These are phyloP conservation scores for Acrobasis consociella DNA, from an alignment of 2,888 invertebrate genomes.

Conservation along the genomic window DNA sequence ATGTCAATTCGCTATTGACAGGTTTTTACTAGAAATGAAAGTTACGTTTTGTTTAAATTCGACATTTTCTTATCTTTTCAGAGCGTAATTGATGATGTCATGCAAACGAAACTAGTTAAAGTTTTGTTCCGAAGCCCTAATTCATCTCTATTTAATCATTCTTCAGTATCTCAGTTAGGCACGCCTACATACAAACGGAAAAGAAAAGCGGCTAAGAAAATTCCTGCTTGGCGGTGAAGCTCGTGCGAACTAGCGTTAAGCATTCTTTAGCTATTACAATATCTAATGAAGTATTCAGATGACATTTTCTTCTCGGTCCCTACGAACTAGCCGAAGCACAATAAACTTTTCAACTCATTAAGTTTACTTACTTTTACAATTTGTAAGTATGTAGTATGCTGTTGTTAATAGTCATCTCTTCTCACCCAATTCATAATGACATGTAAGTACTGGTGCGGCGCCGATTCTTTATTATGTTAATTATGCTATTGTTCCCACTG, in stretches of 20 bases:
- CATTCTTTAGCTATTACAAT: slow-evolving; percentile 9
- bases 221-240: slow-evolving; percentile 46
- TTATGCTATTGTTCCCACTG: neutral
- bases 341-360: slow-evolving; percentile 6
- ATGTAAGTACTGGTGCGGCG: slow-evolving; percentile 1
- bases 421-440: neutral
- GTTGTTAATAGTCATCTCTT: neutral
- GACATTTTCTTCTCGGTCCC: slow-evolving; percentile 14
- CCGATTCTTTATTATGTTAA: slow-evolving; percentile 21
- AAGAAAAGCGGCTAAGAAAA: slow-evolving; percentile 24
- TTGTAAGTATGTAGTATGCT: slow-evolving; percentile 3
- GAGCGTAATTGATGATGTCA: slow-evolving; percentile 49
- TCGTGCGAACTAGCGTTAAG: slow-evolving; percentile 12
- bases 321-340: neutral
- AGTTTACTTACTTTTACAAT: slow-evolving; percentile 10
- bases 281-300: slow-evolving; percentile 15
- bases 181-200: slow-evolving; percentile 9
- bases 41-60: neutral
- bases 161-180: slow-evolving; percentile 39
- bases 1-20: too few species aligned
- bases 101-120: slow-evolving; percentile 41
- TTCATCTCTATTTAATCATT: slow-evolving; percentile 38
- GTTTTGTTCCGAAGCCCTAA: slow-evolving; percentile 47
- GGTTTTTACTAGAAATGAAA: neutral
- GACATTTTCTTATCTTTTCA: slow-evolving; percentile 39